phyloP scores from a whole-genome alignment of 2,888 invertebrate genomes.

The Teleogryllus oceanicus region DNA sequence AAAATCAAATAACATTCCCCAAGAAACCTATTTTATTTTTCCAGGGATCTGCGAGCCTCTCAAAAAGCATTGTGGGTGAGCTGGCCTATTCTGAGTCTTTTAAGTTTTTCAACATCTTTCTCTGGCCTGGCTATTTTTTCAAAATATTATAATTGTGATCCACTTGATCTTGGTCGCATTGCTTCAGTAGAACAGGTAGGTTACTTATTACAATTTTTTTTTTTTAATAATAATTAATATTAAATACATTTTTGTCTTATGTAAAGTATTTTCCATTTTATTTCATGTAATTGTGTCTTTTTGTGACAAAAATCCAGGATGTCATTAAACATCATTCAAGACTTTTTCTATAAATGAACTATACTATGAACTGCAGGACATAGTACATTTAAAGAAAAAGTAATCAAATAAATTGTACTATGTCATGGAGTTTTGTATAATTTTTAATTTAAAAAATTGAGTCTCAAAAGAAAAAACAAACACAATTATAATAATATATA shows the following conservation, averaged over 20 bases:
- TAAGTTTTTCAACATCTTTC: conserved; percentile 68
- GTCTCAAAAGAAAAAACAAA: too few species aligned
- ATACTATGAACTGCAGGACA: too few species aligned
- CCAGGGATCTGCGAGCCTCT: conserved; percentile 56
- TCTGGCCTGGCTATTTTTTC: conserved; percentile 83
- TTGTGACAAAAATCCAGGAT: not conserved
- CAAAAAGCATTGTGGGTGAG: conserved; percentile 74
- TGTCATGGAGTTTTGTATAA: too few species aligned
- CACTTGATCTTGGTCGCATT: conserved; percentile 60
- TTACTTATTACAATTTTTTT: not conserved
- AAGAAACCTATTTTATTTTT: not conserved
- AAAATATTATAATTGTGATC: conserved; percentile 79
- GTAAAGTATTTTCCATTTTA: not conserved
- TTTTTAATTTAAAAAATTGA: too few species aligned
- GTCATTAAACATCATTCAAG: not conserved
- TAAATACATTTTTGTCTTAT: not conserved
- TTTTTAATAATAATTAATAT: not conserved
- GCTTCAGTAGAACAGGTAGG: conserved; percentile 64
- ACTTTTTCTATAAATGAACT: too few species aligned
- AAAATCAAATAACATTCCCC: not conserved
- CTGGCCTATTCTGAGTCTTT: conserved; percentile 70
- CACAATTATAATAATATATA: too few species aligned
- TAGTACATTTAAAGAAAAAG: too few species aligned
- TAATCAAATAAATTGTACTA: too few species aligned
- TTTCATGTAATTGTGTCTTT: not conserved